phyloP scores from a whole-genome alignment of 2,113 vertebrate species.

The Bubo bubo region DNA sequence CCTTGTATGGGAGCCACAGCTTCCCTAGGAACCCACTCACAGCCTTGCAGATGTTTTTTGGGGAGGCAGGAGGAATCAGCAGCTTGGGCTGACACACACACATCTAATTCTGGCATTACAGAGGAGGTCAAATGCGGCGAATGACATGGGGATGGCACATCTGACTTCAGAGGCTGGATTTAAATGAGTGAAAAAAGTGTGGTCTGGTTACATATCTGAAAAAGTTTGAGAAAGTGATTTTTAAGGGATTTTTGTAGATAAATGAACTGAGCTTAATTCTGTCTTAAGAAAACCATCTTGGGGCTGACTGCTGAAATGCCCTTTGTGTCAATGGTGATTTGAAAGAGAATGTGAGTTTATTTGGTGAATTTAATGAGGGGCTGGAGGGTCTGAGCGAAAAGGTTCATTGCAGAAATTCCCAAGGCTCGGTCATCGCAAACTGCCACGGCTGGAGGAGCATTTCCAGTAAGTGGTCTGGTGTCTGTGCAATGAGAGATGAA shows the following conservation, averaged over 20 bases:
- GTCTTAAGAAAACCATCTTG: not conserved
- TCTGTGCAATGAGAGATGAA: not conserved
- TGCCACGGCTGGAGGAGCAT: not conserved
- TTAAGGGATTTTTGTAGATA: not conserved
- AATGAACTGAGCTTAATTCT: not conserved
- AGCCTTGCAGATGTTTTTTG: conserved; percentile 1
- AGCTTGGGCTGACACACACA: not conserved
- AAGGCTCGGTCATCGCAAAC: rapidly evolving
- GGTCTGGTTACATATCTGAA: not conserved
- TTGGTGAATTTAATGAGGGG: not conserved
- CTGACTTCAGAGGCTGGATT: conserved; percentile 12
- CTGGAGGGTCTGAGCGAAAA: not conserved
- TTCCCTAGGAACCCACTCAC: not conserved
- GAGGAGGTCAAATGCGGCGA: not conserved
- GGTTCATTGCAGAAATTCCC: not conserved
- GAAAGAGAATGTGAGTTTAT: not conserved
- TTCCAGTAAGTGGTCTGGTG: not conserved
- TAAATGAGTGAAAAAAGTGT: not conserved
- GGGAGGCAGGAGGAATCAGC: not conserved
- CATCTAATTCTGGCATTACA: not conserved
- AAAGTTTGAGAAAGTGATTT: not conserved
- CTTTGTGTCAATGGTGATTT: not conserved
- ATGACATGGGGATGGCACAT: not conserved
- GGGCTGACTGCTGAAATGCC: not conserved
- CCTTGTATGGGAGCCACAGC: conserved; percentile 52